These are phyloP conservation scores for Pemphigus obesinymphae DNA, from an alignment of 1,140 invertebrate species.

Conservation along the genomic window DNA sequence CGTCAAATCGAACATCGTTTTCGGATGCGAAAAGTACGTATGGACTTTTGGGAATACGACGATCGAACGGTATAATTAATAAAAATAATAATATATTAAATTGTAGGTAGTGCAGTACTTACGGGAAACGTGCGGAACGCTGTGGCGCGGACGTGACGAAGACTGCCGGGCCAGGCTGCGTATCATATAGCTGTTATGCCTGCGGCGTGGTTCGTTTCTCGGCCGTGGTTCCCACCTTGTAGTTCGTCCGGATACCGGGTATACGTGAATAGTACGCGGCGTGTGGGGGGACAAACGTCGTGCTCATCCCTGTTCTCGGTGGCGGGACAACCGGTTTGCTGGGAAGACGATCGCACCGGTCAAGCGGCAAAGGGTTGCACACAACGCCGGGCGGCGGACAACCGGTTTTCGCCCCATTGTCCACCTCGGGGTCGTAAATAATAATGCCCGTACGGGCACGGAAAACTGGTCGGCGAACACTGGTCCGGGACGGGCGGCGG, in stretches of 20 bases:
- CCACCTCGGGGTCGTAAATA: constrained; percentile 21
- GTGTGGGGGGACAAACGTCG: neutral
- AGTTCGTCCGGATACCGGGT: neutral
- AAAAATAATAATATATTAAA: too few species aligned
- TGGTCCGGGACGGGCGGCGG: neutral
- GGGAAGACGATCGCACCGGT: constrained; percentile 41
- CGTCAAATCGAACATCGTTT: too few species aligned
- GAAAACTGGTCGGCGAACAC: neutral
- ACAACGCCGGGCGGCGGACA: constrained; percentile 4
- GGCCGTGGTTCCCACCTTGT: neutral
- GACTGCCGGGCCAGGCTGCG: neutral
- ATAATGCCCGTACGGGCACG: neutral
- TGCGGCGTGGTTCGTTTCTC: neutral
- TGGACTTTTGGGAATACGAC: too few species aligned
- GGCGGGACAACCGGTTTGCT: constrained; percentile 22
- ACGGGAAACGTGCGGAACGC: neutral
- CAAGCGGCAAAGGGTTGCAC: constrained; percentile 39
- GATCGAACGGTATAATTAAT: too few species aligned
- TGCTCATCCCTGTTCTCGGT: constrained; percentile 26
- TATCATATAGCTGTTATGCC: too few species aligned
- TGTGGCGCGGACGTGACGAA: neutral
- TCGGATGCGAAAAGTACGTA: too few species aligned
- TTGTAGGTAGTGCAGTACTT: too few species aligned
- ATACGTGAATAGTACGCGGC: neutral
- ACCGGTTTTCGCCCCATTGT: constrained; percentile 35